Evolutionary conservation across 2,797 vertebrate genomes (phyloP), one percentile per base, ranked within the genome.

Genomic region (Gymnothorax reevesii): DNA sequence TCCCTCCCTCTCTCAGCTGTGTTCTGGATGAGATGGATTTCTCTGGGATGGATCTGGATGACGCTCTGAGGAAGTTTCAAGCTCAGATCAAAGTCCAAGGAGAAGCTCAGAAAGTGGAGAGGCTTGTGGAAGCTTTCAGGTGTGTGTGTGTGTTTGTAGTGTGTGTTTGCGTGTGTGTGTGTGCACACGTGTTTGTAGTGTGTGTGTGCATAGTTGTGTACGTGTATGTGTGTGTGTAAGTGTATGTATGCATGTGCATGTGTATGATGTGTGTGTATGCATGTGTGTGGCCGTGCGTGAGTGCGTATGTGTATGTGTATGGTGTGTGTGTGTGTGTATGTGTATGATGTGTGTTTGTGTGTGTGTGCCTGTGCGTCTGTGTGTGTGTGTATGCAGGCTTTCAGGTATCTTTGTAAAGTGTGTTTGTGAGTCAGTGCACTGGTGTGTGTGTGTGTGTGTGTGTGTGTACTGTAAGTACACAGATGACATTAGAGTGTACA

Each of bases 21-120:
- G 97, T 98, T 83, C 97, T 98, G 87, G 98, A 99, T 57, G 98
- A 99, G 95, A 98, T 99, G 98, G 98, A 99, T 80, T 99, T 99
- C 92, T 98, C 97, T 0, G 97, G 96, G 88, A 99, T 99, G 98
- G 98, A 99, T 92, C 93, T 99, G 77, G 98, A 99, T 5, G 98
- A 99, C 0, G 98, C 98, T 0, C 92, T 99, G 84, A 95, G 98
- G 71, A 98, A 98, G 93, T 99, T 99, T 92, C 98, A 99, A 91
- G 97, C 97, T n/a, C 98, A 99, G 91, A 99, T 99, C 57, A 97
- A 97, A 77, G 98, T 99, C 60, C 98, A 99, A 91, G 98, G 98
- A 7, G 98, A 99, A 92, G 98, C 98, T 25, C 98, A 99, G 94
- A 97, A 98, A 93, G 98, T 99, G 64, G 98, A 99, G 92, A 94